Conservation (phyloP, 2,888 invertebrate species). For the Parthenolecanium corni region DNA sequence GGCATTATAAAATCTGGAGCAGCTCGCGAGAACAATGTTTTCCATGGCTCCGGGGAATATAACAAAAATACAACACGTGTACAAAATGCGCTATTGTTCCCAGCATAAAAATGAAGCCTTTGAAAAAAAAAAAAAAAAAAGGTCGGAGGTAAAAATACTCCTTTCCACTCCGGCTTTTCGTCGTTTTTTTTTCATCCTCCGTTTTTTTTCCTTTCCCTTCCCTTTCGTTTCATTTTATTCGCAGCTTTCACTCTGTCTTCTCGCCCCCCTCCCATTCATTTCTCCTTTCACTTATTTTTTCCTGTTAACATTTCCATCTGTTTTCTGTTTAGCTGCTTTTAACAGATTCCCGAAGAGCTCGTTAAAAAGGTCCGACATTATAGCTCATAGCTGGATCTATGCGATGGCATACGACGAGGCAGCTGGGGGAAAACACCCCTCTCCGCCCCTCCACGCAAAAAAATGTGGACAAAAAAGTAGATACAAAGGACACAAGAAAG, state of each 20-base stretch:
- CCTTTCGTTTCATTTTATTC: background rate
- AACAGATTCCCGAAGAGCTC: constrained; percentile 12
- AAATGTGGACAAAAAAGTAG: background rate
- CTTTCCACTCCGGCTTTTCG: too few species aligned
- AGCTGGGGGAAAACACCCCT: too few species aligned
- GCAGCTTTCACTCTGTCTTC: background rate
- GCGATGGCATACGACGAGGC: background rate
- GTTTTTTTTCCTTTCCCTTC: background rate
- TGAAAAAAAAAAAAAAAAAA: background rate
- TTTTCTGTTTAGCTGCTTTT: background rate
- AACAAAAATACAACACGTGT: background rate
- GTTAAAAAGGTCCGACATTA: constrained; percentile 22
- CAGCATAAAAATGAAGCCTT: constrained; percentile 9
- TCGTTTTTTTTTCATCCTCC: background rate
- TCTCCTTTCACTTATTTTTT: too few species aligned
- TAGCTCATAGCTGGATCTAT: constrained; percentile 4
- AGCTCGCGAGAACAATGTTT: constrained; percentile 3
- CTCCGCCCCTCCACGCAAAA: too few species aligned
- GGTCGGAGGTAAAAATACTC: constrained; percentile 8
- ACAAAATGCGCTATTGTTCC: background rate
- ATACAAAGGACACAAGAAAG: background rate
- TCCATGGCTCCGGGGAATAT: background rate
- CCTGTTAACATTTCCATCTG: constrained; percentile 3
- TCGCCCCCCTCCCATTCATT: too few species aligned
- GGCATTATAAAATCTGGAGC: constrained; percentile 6